These are phyloP conservation scores for Onchidella celtica DNA, from an alignment of 2,888 invertebrate genomes.

Conservation along the genomic window DNA sequence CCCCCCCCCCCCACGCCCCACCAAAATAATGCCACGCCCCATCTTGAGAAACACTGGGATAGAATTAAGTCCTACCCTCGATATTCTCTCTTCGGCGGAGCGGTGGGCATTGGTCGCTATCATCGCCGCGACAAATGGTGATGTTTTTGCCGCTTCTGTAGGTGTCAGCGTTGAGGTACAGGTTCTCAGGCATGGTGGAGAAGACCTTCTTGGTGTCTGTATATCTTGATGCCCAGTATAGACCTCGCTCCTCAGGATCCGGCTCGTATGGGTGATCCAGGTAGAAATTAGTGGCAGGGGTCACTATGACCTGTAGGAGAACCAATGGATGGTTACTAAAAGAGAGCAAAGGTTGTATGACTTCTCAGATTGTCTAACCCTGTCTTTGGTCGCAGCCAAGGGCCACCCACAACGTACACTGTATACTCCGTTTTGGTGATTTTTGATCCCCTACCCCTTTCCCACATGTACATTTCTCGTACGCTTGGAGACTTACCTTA, in stretches of 20 bases:
- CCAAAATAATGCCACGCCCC: too few species aligned
- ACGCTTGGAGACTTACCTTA: too few species aligned
- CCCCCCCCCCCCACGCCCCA: too few species aligned
- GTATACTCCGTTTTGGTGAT: too few species aligned
- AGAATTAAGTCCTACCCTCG: slow-evolving; percentile 70
- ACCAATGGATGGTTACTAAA: background rate
- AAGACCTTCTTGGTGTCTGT: slow-evolving; percentile 72
- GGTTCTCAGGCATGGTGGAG: slow-evolving; percentile 66
- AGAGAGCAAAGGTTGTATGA: too few species aligned
- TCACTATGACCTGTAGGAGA: slow-evolving; percentile 68
- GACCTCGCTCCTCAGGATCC: slow-evolving; percentile 73
- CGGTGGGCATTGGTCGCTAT: slow-evolving; percentile 58
- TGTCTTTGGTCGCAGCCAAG: too few species aligned
- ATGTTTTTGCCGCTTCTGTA: slow-evolving; percentile 63
- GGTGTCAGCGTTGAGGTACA: slow-evolving; percentile 66
- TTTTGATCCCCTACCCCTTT: too few species aligned
- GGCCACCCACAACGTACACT: too few species aligned
- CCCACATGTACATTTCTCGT: too few species aligned
- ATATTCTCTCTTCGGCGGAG: slow-evolving; percentile 70
- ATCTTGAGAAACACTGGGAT: too few species aligned
- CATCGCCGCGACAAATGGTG: slow-evolving; percentile 59
- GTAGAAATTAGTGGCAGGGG: slow-evolving; percentile 72
- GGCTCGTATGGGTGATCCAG: slow-evolving; percentile 75
- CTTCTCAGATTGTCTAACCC: too few species aligned
- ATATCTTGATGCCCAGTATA: slow-evolving; percentile 76